Evolutionary conservation across 2,113 vertebrate species (phyloP).

Genomic region (Pycnonotus jocosus): DNA sequence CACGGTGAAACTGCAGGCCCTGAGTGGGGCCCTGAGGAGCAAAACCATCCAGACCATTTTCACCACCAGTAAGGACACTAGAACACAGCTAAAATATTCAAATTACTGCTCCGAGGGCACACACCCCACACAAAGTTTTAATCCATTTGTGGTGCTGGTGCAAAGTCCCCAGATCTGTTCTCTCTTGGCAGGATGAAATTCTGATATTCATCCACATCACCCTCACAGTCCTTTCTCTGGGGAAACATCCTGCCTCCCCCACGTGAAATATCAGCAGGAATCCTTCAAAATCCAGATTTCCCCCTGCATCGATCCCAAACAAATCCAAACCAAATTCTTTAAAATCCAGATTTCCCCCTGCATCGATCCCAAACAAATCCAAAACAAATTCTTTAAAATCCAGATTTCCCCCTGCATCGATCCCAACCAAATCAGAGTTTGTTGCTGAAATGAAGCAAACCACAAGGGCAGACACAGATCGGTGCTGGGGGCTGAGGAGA

Average conservation of each 20-base stretch:
- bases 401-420: background rate
- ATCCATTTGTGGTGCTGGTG: background rate
- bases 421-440: background rate
- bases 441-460: background rate
- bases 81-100: background rate
- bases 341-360: background rate
- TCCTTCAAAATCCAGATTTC: background rate
- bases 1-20: constrained; percentile 82
- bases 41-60: constrained; percentile 77
- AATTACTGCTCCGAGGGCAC: background rate
- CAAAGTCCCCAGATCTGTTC: background rate
- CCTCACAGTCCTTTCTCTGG: background rate
- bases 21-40: constrained; percentile 82
- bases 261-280: background rate
- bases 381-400: too few relatives aligned
- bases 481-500: background rate
- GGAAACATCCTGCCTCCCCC: background rate
- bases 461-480: background rate
- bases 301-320: background rate
- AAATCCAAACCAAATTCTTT: too few relatives aligned
- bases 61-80: constrained; percentile 83
- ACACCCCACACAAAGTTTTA: background rate
- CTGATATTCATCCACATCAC: background rate
- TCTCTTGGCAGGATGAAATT: background rate
- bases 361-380: background rate